These are phyloP conservation scores for Crotalus helleri DNA, from an alignment of 2,113 vertebrate genomes.

Conservation along the genomic window DNA sequence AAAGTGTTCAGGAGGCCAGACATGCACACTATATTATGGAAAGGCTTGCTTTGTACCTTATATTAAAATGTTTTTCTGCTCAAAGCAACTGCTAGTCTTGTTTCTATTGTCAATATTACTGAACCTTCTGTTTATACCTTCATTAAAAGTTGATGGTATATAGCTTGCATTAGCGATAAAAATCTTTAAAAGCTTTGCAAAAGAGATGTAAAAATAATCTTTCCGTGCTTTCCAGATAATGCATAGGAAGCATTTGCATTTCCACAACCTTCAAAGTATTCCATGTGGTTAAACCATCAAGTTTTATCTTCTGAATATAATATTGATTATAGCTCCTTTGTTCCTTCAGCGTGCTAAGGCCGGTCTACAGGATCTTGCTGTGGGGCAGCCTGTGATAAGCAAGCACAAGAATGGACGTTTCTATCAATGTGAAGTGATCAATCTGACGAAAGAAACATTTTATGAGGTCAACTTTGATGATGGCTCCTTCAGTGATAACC, in stretches of 20 bases:
- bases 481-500: constrained; percentile 95
- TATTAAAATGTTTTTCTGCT: neutral
- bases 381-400: constrained; percentile 93
- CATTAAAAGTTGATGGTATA: neutral
- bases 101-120: neutral
- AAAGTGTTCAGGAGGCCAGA: neutral
- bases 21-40: neutral
- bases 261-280: neutral
- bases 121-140: neutral
- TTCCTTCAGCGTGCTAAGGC: constrained; percentile 83
- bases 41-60: neutral
- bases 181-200: neutral
- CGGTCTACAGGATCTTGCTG: constrained; percentile 85
- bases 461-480: constrained; percentile 98
- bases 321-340: neutral
- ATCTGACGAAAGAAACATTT: constrained; percentile 92
- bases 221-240: neutral
- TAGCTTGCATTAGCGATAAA: neutral
- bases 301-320: neutral
- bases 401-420: constrained; percentile 98
- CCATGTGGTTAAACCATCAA: neutral
- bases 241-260: neutral
- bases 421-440: constrained; percentile 95
- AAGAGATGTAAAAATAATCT: neutral
- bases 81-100: neutral